Percentiles rank a stretch among this genome's conserved stretches.
phyloP scores from a whole-genome alignment of 2,797 vertebrate species.

The Pempheris klunzingeri region DNA sequence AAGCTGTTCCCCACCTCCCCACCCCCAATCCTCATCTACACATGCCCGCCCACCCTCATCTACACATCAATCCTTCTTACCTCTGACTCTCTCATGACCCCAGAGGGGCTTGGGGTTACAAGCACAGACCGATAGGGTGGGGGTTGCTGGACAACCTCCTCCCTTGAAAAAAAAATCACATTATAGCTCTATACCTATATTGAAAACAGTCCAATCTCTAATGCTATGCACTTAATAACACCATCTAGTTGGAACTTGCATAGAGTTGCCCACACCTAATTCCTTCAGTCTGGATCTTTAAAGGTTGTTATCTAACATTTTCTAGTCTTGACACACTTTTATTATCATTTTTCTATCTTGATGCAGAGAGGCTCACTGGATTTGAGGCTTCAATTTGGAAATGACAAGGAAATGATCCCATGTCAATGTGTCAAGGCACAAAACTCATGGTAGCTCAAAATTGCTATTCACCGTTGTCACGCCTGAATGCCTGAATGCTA shows the following conservation, averaged over 20 bases:
- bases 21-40: slow-evolving; percentile 54
- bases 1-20: slow-evolving; percentile 60
- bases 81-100: slow-evolving; percentile 83
- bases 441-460: neutral
- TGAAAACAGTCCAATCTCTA: slow-evolving; percentile 51
- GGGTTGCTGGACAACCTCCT: slow-evolving; percentile 67
- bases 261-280: slow-evolving; percentile 8
- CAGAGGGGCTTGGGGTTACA: slow-evolving; percentile 70
- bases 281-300: slow-evolving; percentile 2
- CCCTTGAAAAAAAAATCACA: slow-evolving; percentile 58
- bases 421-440: slow-evolving; percentile 1
- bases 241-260: slow-evolving; percentile 19
- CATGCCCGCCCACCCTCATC: slow-evolving; percentile 58
- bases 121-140: slow-evolving; percentile 56
- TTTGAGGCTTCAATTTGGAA: slow-evolving; percentile 23
- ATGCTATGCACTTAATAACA: slow-evolving; percentile 52
- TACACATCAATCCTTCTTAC: slow-evolving; percentile 73
- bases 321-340: neutral
- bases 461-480: neutral
- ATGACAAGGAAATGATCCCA: slow-evolving; percentile 1
- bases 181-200: slow-evolving; percentile 49
- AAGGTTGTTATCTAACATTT: neutral
- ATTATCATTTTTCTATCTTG: neutral
- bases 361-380: neutral
- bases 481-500: too few relatives aligned